Percentiles rank a stretch among this genome's conserved stretches.
phyloP scores from a whole-genome alignment of 2,888 invertebrate genomes.

The Amblyjoppa proteus region DNA sequence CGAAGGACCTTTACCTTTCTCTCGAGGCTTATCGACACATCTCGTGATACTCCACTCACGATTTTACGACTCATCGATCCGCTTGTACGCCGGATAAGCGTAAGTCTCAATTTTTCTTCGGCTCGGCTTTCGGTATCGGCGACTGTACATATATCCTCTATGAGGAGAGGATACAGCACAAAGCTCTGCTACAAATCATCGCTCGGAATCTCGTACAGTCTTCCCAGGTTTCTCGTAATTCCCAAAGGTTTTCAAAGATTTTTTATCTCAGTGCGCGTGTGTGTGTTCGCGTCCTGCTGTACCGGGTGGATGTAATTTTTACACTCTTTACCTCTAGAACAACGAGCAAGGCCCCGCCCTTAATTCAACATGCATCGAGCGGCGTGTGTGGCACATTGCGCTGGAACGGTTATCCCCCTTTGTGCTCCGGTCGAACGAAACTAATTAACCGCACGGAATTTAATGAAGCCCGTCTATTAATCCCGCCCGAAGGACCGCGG shows the following conservation, averaged over 20 bases:
- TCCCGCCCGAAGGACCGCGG: neutral
- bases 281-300: neutral
- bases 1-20: neutral
- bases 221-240: neutral
- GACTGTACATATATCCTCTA: neutral
- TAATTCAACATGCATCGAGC: slow-evolving; percentile 38
- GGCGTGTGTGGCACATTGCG: neutral
- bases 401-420: slow-evolving; percentile 28
- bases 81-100: neutral
- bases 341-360: slow-evolving; percentile 14
- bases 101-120: slow-evolving; percentile 13
- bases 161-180: neutral
- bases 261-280: neutral
- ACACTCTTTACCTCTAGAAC: neutral
- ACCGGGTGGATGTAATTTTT: neutral
- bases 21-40: slow-evolving; percentile 38
- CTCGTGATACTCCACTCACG: slow-evolving; percentile 22
- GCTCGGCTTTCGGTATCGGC: neutral
- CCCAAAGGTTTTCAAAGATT: neutral
- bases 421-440: slow-evolving; percentile 9
- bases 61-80: slow-evolving; percentile 51
- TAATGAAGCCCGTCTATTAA: slow-evolving; percentile 44
- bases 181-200: slow-evolving; percentile 20
- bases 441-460: slow-evolving; percentile 49
- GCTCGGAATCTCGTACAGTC: neutral